These are phyloP conservation scores for Trisateles emortualis DNA, from an alignment of 2,888 invertebrate species.

Conservation along the genomic window DNA sequence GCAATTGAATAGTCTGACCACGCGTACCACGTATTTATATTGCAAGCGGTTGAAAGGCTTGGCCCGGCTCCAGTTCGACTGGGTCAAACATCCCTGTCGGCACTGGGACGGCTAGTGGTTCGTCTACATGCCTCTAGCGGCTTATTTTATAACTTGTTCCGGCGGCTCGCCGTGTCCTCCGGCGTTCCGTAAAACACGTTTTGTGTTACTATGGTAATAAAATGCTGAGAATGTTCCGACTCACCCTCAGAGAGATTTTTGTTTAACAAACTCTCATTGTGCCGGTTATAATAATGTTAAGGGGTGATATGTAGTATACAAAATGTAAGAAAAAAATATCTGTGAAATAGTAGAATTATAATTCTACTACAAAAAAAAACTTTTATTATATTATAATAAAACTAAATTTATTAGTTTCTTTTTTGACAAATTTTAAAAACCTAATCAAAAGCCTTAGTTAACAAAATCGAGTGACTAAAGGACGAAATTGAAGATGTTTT, in stretches of 20 bases:
- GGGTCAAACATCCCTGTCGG: constrained; percentile 45
- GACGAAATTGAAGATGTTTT: too few species aligned
- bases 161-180: constrained; percentile 30
- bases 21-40: constrained; percentile 49
- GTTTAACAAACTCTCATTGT: constrained; percentile 8
- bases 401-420: too few species aligned
- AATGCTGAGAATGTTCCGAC: constrained; percentile 29
- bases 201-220: constrained; percentile 36
- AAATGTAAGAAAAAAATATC: too few species aligned
- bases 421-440: too few species aligned
- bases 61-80: constrained; percentile 48
- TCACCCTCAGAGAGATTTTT: constrained; percentile 9
- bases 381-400: too few species aligned
- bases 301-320: too few species aligned
- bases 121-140: constrained; percentile 47
- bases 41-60: constrained; percentile 48
- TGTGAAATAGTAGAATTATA: too few species aligned
- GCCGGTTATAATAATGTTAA: background rate
- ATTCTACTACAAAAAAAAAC: too few species aligned
- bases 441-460: too few species aligned
- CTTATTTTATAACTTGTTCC: constrained; percentile 57
- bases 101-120: constrained; percentile 32
- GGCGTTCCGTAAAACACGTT: constrained; percentile 38
- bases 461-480: too few species aligned
- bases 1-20: constrained; percentile 54